Evolutionary conservation across 2,888 invertebrate genomes (phyloP).

Genomic region (Spialia ferax): DNA sequence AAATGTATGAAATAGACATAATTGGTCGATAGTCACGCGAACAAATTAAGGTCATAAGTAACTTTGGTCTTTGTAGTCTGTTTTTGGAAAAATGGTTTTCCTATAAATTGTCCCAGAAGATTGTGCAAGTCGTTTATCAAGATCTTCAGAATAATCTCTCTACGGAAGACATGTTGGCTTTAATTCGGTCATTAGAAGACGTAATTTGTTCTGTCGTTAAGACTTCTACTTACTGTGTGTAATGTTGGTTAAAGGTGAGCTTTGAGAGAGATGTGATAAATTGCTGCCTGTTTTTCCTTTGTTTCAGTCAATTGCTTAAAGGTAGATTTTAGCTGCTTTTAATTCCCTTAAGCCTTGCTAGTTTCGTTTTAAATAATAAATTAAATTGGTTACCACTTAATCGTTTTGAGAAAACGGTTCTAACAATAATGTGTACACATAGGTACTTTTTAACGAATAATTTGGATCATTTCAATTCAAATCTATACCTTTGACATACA

Average conservation of each 20-base stretch:
- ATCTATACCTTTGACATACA: no score
- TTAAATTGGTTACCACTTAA: no score
- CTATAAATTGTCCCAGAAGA: slow-evolving; percentile 50
- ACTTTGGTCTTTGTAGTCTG: neutral
- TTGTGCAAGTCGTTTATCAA: slow-evolving; percentile 58
- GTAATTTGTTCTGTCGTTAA: slow-evolving; percentile 59
- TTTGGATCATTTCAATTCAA: neutral
- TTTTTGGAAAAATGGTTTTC: neutral
- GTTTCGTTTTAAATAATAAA: no score
- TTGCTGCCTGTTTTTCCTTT: neutral
- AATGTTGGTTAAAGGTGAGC: neutral
- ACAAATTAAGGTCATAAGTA: no score
- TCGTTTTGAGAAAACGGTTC: no score
- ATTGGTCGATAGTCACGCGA: no score
- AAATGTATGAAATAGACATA: no score
- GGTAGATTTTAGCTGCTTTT: no score
- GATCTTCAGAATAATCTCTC: slow-evolving; percentile 59
- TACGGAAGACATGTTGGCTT: slow-evolving; percentile 53
- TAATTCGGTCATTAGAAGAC: slow-evolving; percentile 56
- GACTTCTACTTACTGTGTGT: neutral
- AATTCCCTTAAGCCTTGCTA: no score
- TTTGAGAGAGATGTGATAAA: neutral
- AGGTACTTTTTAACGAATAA: neutral
- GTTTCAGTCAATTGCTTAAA: neutral
- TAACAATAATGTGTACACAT: no score